Percentiles rank a stretch among this genome's conserved stretches.
Evolutionary conservation across 2,888 invertebrate genomes (phyloP).

Genomic region (Dastarcus helophoroides): DNA sequence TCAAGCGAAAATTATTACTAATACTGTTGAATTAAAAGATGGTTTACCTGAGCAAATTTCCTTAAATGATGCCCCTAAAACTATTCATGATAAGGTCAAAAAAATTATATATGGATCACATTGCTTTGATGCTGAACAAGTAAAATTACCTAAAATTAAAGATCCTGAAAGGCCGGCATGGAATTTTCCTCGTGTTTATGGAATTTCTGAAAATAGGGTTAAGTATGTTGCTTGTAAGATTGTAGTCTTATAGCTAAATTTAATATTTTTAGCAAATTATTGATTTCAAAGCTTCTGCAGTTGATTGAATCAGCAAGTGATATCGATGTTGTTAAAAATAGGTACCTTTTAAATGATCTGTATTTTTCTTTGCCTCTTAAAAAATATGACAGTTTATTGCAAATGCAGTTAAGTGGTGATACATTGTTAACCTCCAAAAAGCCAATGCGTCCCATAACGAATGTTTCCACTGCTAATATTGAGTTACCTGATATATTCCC

Average conservation of each 20-base stretch:
- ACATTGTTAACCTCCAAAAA: constrained; percentile 52
- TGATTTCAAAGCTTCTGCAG: constrained; percentile 53
- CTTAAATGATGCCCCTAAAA: constrained; percentile 38
- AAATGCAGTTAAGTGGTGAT: constrained; percentile 54
- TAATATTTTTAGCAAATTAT: constrained; percentile 47
- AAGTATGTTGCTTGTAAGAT: constrained; percentile 42
- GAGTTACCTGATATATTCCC: constrained; percentile 65
- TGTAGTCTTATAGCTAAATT: constrained; percentile 4
- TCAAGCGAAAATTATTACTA: constrained; percentile 75
- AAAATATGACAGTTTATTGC: constrained; percentile 49
- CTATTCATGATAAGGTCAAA: constrained; percentile 49
- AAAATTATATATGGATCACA: constrained; percentile 52
- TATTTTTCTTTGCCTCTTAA: constrained; percentile 46
- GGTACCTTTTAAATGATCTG: constrained; percentile 49
- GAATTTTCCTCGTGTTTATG: constrained; percentile 60
- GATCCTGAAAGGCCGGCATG: constrained; percentile 59
- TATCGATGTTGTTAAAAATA: constrained; percentile 41
- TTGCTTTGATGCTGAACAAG: constrained; percentile 68
- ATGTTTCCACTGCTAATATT: constrained; percentile 41
- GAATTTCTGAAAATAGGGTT: constrained; percentile 58
- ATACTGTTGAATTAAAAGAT: constrained; percentile 53
- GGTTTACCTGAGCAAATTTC: constrained; percentile 50
- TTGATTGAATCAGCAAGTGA: constrained; percentile 56
- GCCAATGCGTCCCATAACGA: constrained; percentile 43
- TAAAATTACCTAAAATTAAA: constrained; percentile 61